Conservation (phyloP, 1,140 invertebrate species). For the Sinella curviseta region DNA sequence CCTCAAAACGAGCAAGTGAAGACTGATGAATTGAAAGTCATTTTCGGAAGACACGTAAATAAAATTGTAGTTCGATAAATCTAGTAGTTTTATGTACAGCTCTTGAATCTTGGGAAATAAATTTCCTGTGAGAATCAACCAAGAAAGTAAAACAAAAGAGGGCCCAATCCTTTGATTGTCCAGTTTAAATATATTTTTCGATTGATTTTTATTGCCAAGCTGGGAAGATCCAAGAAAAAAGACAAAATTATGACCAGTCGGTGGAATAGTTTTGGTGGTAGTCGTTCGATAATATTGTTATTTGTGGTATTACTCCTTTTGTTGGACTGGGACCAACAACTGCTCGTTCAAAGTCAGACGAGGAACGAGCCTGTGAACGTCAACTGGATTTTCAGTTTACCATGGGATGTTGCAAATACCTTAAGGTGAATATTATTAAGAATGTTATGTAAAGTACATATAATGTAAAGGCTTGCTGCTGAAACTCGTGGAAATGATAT, state of each 20-base stretch:
- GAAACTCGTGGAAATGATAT: neutral
- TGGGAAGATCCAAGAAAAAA: neutral
- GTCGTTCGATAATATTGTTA: neutral
- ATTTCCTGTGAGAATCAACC: neutral
- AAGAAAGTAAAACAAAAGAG: too few species aligned
- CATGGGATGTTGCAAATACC: constrained; percentile 46
- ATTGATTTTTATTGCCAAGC: constrained; percentile 15
- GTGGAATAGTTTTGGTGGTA: neutral
- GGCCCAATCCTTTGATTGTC: neutral
- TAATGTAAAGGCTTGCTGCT: too few species aligned
- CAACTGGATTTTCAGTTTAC: constrained; percentile 36
- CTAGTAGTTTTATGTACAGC: neutral
- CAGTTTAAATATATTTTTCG: constrained; percentile 7
- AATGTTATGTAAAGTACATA: too few species aligned
- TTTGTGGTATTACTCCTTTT: neutral
- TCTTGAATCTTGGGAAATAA: neutral
- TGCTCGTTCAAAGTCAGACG: neutral
- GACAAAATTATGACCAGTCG: neutral
- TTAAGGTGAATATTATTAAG: too few species aligned
- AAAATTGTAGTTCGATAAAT: too few species aligned
- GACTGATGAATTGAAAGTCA: neutral
- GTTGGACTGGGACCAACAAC: neutral
- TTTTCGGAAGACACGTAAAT: too few species aligned
- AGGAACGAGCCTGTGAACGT: constrained; percentile 39
- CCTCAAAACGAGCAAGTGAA: neutral